Base-by-base conservation (phyloP, 2,888 invertebrate species). In the Chrysotoxum bicinctum region DNA sequence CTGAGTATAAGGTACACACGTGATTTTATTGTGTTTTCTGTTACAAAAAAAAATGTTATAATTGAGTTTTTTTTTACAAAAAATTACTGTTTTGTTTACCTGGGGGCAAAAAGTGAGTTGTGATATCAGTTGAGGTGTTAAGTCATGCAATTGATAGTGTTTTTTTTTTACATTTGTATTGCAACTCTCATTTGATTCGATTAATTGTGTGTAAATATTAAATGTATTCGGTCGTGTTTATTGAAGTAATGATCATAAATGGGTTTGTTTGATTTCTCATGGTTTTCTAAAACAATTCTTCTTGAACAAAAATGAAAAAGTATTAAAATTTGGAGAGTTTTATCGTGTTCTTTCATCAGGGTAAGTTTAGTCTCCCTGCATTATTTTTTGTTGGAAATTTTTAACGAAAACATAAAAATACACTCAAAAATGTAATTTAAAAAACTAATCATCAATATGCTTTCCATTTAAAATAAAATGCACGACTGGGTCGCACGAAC, bases 51-150 rank as follows among this genome's bases (percentile, higher is more conserved):
- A n/a, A n/a, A n/a, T n/a, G n/a, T 4, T 21, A 4, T 30, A 43
- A 62, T 64, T 64, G 48, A 43, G 48, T 21, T 66, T 12, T 21
- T 66, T 12, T 66, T 50, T 50, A 23, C 21, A 23, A 23, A 66
- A 50, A 19, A 9, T 48, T 8, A 66, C 23, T 37, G 35, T 16
- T 32, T 32, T 21, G 12, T 26, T 19, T 19, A 19, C 3, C 7
- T 8, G 12, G 21, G 10, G 19, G 6, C 3, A 9, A 30, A 6
- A 10, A 16, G 8, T 48, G 19, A 43, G 16, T 48, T 21, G 2
- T 8, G 3, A 23, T 26, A 45, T 3, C 19, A 10, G 3, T 16
- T 19, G 43, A 23, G 12, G 12, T 12, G 9, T 12, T 32, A 10
- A 66, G 3, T 19, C 30, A 66, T 19, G 43, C 16, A 43, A 14